Percentiles rank a stretch among this genome's conserved stretches.
Evolutionary conservation across 2,888 invertebrate genomes (phyloP).

Genomic region (Ennomos erosarius): DNA sequence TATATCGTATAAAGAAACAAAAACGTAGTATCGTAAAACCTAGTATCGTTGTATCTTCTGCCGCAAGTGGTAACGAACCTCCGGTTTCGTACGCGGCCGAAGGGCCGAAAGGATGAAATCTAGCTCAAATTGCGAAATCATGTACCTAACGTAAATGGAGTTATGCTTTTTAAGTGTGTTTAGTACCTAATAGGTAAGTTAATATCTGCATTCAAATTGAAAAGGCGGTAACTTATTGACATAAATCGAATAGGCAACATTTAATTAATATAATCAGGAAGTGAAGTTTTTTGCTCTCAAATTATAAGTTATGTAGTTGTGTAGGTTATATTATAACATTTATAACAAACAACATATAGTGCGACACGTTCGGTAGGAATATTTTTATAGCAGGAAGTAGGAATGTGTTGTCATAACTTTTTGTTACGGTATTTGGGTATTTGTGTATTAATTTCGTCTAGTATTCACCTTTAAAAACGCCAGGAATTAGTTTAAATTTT

Average conservation of each 20-base stretch:
- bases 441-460: no score
- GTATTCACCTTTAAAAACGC: no score
- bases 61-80: no score
- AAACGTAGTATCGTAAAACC: no score
- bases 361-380: constrained; percentile 18
- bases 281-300: constrained; percentile 26
- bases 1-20: no score
- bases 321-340: constrained; percentile 22
- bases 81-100: no score
- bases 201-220: constrained; percentile 1
- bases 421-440: no score
- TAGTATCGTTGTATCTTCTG: no score
- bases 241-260: constrained; percentile 26
- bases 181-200: neutral
- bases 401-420: neutral
- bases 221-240: constrained; percentile 24
- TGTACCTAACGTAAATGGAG: no score
- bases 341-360: constrained; percentile 22
- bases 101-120: no score
- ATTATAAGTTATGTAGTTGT: constrained; percentile 20
- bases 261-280: constrained; percentile 34
- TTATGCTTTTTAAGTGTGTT: neutral
- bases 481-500: no score
- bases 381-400: constrained; percentile 23
- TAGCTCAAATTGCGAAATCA: no score